Conservation (phyloP, 53 echinoderm and acorn worm genomes). For the Echinometra lucunter region DNA sequence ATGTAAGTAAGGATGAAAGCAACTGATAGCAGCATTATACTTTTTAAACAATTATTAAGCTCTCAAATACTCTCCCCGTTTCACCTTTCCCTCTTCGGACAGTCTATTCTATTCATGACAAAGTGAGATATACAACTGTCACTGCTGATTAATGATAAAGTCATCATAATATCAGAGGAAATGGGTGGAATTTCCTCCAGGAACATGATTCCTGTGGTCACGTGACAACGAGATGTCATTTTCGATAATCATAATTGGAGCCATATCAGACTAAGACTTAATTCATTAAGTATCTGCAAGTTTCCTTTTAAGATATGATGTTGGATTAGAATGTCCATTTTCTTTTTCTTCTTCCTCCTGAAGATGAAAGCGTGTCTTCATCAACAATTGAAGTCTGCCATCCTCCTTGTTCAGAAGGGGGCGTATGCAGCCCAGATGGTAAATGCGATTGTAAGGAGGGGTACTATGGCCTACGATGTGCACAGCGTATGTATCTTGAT, state of each 20-base stretch:
- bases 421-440: constrained; percentile 33
- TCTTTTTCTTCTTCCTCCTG: not conserved
- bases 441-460: constrained; percentile 62
- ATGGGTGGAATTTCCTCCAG: not conserved
- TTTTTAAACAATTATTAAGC: too few relatives aligned
- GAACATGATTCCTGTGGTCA: not conserved
- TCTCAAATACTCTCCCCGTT: not conserved
- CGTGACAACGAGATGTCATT: not conserved
- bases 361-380: constrained; percentile 15
- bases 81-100: too few relatives aligned
- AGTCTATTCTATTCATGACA: not conserved
- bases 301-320: not conserved
- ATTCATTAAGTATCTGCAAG: not conserved
- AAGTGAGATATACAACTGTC: not conserved
- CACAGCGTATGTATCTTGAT: not conserved
- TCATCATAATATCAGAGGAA: not conserved
- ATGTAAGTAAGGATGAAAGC: not conserved
- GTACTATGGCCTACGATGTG: constrained; percentile 52
- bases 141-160: not conserved
- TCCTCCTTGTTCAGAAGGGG: constrained; percentile 50
- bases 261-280: not conserved
- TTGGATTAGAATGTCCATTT: not conserved
- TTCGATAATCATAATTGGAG: not conserved
- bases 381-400: constrained; percentile 21
- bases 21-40: too few relatives aligned